A percentile compares a stretch with the other conserved stretches of the same genome.
Conservation (phyloP, 2,888 invertebrate species). For the Dastarcus helophoroides region DNA sequence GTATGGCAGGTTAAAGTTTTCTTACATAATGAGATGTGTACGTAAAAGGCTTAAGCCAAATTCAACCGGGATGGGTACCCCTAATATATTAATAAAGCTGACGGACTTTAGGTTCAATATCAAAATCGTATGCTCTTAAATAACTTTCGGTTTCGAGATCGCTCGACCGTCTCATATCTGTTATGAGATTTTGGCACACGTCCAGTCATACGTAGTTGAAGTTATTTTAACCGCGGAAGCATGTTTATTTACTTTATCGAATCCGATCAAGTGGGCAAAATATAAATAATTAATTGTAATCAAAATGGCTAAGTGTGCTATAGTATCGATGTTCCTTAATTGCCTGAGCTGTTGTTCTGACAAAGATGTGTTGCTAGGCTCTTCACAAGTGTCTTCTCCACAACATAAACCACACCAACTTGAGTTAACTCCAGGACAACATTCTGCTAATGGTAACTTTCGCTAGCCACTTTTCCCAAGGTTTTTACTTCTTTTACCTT, state of each 20-base stretch:
- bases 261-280: not conserved
- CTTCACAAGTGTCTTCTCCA: conserved; percentile 38
- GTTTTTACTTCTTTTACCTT: no score
- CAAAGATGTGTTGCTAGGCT: conserved; percentile 37
- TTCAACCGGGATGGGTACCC: no score
- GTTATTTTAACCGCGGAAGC: conserved; percentile 1
- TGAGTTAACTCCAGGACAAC: conserved; percentile 42
- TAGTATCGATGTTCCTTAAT: conserved; percentile 21
- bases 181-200: no score
- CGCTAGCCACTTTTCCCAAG: no score
- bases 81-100: no score
- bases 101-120: no score
- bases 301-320: conserved; percentile 7
- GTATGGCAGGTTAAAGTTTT: no score
- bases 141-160: no score
- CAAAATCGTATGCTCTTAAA: no score
- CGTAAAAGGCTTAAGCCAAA: no score
- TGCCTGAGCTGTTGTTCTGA: conserved; percentile 34
- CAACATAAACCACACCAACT: conserved; percentile 39
- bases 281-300: conserved; percentile 7
- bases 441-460: conserved; percentile 69
- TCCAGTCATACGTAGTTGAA: not conserved
- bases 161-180: no score
- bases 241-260: conserved; percentile 8
- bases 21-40: no score